These are phyloP conservation scores for Rhineura floridana DNA, from an alignment of 2,113 vertebrate genomes.

Conservation along the genomic window DNA sequence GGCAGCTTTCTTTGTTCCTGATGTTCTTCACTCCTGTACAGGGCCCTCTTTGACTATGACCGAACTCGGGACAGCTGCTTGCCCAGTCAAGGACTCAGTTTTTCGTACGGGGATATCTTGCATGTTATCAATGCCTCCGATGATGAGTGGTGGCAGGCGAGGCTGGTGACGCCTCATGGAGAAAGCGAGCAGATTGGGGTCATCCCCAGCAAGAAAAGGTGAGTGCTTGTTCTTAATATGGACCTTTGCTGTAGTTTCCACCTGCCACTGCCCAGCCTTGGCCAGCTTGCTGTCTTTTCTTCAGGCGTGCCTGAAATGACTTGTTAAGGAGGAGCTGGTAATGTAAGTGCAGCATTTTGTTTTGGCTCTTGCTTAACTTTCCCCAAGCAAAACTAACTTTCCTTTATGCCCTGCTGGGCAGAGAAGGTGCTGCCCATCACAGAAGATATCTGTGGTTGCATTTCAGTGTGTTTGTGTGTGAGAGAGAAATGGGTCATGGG, in stretches of 20 bases:
- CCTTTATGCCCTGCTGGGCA: neutral
- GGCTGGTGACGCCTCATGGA: slow-evolving; percentile 93
- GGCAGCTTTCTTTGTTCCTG: neutral
- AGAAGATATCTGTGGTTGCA: neutral
- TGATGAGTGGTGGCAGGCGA: slow-evolving; percentile 99
- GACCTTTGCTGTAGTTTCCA: neutral
- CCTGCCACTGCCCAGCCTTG: neutral
- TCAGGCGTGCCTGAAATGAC: neutral
- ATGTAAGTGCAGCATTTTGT: neutral
- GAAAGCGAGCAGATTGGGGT: slow-evolving; percentile 98
- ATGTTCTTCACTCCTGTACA: slow-evolving; percentile 50
- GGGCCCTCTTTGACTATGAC: slow-evolving; percentile 98
- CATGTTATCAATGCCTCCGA: slow-evolving; percentile 98
- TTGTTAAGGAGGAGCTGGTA: neutral
- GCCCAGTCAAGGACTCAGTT: slow-evolving; percentile 98
- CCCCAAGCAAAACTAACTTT: too few relatives aligned
- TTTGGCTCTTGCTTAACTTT: neutral
- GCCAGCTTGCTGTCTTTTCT: neutral
- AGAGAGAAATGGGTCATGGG: neutral
- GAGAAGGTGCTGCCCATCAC: neutral
- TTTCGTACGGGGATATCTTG: slow-evolving; percentile 96
- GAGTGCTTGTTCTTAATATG: neutral
- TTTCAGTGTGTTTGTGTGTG: neutral
- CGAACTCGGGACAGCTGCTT: slow-evolving; percentile 96
- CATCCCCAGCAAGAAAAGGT: slow-evolving; percentile 99